These are phyloP conservation scores for Venturia canescens DNA, from an alignment of 1,140 invertebrate genomes.

Conservation along the genomic window DNA sequence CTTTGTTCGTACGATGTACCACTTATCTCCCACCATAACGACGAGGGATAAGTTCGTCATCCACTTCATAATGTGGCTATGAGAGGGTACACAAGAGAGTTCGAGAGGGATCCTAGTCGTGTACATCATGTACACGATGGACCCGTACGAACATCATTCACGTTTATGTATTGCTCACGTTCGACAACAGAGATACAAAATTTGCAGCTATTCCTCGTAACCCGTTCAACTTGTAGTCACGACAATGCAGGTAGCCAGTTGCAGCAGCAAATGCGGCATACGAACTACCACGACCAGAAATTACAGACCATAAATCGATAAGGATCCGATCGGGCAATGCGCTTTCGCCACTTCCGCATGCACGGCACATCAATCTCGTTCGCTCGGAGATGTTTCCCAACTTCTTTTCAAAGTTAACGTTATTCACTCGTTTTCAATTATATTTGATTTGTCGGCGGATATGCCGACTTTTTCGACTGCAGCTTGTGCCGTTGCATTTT, in stretches of 20 bases:
- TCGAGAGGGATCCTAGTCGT: not conserved
- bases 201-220: not conserved
- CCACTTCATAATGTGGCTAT: slow-evolving; percentile 5
- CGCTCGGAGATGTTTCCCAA: not conserved
- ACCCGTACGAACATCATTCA: not conserved
- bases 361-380: not conserved
- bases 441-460: not conserved
- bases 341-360: not conserved
- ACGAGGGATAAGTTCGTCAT: slow-evolving; percentile 43
- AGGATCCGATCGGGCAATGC: not conserved
- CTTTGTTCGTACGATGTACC: slow-evolving; percentile 47
- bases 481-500: no score
- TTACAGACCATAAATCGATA: slow-evolving; percentile 20
- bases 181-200: not conserved
- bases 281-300: not conserved
- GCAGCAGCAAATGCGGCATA: not conserved
- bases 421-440: not conserved
- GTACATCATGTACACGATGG: not conserved
- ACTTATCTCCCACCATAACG: slow-evolving; percentile 30
- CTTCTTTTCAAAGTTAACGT: no score
- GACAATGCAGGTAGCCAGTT: slow-evolving; percentile 8
- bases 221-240: not conserved
- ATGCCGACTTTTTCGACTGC: no score
- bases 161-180: not conserved
- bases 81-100: not conserved